Conservation (phyloP, 2,113 vertebrate genomes). For the Todiramphus chloris region DNA sequence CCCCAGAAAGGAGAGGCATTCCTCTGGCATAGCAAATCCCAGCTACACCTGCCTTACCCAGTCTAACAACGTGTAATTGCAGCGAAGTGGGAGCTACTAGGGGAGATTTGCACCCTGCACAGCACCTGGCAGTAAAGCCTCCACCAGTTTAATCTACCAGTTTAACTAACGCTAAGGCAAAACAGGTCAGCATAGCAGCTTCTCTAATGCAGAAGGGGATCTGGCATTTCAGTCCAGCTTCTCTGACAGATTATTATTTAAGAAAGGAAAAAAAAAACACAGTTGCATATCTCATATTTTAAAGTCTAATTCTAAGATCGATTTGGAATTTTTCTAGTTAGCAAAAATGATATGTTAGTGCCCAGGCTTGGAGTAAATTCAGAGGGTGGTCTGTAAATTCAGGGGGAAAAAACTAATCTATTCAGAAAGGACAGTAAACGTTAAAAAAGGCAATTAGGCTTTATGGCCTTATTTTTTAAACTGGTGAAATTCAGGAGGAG, state of each 20-base stretch:
- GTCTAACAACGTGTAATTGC: not conserved
- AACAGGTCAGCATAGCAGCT: not conserved
- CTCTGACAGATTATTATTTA: not conserved
- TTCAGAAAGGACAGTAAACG: not conserved
- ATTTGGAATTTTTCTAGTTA: not conserved
- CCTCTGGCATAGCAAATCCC: not conserved
- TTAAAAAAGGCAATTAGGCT: not conserved
- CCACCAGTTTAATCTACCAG: not conserved
- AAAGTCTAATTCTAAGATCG: not conserved
- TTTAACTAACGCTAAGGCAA: not conserved
- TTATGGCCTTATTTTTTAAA: not conserved
- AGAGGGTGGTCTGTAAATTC: not conserved
- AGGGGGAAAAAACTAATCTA: accelerated
- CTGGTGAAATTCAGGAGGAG: not conserved
- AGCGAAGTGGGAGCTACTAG: not conserved
- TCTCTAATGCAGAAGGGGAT: not conserved
- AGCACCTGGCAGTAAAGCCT: not conserved
- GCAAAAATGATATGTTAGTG: not conserved
- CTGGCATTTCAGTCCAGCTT: not conserved
- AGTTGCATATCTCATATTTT: not conserved
- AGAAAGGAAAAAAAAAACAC: not conserved
- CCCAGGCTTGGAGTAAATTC: not conserved
- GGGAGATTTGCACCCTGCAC: not conserved
- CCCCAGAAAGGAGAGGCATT: not conserved
- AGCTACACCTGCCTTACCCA: not conserved